These are phyloP conservation scores for Sebastes fasciatus DNA, from an alignment of 2,113 vertebrate genomes.

Conservation along the genomic window DNA sequence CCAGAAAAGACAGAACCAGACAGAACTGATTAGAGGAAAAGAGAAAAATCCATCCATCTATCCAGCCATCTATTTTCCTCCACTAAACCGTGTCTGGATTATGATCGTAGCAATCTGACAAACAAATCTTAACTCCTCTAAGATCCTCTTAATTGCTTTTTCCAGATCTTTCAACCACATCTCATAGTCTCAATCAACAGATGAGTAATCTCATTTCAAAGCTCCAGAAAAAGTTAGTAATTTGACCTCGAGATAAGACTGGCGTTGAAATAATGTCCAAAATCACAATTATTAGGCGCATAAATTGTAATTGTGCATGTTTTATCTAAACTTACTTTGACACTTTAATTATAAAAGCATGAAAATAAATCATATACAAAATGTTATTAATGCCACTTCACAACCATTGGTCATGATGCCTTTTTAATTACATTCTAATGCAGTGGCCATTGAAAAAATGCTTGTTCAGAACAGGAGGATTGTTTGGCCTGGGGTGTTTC, in stretches of 20 bases:
- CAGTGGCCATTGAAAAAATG: too few species aligned
- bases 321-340: background rate
- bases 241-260: background rate
- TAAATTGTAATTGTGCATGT: background rate
- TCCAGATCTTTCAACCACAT: background rate
- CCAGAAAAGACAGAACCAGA: conserved; percentile 55
- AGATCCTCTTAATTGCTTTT: background rate
- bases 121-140: background rate
- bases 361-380: too few species aligned
- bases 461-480: too few species aligned
- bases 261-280: too few species aligned
- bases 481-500: too few species aligned
- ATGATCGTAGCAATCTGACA: background rate
- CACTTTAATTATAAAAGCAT: background rate
- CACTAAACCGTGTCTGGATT: background rate
- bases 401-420: background rate
- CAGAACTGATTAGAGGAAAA: conserved; percentile 49
- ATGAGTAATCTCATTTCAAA: background rate
- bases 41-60: background rate
- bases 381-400: background rate
- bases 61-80: conserved; percentile 5
- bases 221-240: background rate
- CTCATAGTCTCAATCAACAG: background rate
- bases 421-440: background rate
- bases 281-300: background rate